phyloP scores from a whole-genome alignment of 37 sponge, comb jelly and placozoan genomes.

The Diacarnus erythraeanus region DNA sequence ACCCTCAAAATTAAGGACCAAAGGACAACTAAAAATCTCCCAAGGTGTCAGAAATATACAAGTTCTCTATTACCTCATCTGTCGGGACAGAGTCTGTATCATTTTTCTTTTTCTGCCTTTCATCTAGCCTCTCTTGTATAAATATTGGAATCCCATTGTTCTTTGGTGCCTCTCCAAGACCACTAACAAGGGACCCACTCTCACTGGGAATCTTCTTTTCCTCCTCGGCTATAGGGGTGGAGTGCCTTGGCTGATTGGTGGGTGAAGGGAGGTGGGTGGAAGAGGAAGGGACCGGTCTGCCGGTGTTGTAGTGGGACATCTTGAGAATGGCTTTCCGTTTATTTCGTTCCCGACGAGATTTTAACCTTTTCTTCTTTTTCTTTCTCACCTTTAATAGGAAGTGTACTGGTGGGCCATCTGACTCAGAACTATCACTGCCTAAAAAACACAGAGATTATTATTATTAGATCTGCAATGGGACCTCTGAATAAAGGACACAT shows the following conservation, averaged over 20 bases:
- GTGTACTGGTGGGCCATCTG: constrained; percentile 90
- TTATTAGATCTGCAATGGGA: no score
- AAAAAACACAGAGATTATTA: no score
- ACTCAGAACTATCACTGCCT: constrained; percentile 92
- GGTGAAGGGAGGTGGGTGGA: not conserved
- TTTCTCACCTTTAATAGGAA: not conserved
- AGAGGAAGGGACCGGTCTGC: constrained; percentile 16
- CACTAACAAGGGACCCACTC: not conserved
- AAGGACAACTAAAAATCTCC: no score
- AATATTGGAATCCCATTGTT: constrained; percentile 80
- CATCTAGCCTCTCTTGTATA: constrained; percentile 80
- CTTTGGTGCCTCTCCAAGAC: not conserved
- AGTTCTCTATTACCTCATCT: constrained; percentile 29
- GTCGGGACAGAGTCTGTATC: constrained; percentile 19
- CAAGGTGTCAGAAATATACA: no score
- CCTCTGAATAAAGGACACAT: no score
- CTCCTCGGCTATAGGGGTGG: not conserved
- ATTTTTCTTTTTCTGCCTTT: constrained; percentile 47
- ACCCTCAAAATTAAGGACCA: no score
- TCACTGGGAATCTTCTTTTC: not conserved
- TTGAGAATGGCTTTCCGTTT: constrained; percentile 57
- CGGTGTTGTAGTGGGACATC: not conserved
- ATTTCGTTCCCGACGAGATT: constrained; percentile 42
- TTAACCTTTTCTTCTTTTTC: constrained; percentile 49
- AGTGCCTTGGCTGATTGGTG: not conserved